These are phyloP conservation scores for Melanotaenia pygmaea DNA, from an alignment of 2,797 vertebrate species.

Conservation along the genomic window DNA sequence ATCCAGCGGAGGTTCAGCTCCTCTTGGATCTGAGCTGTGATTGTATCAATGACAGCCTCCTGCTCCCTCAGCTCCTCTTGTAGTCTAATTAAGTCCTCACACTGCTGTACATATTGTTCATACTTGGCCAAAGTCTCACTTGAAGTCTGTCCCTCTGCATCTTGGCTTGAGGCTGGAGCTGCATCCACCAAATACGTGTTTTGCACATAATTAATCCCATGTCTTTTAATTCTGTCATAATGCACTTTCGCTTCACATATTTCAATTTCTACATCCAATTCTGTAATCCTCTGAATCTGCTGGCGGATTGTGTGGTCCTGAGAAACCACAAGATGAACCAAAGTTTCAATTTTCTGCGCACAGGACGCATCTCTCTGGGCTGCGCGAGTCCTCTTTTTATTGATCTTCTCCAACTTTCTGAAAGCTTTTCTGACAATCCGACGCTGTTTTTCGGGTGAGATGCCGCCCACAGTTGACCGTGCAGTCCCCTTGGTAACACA, in stretches of 20 bases:
- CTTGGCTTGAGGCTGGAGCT: conserved; percentile 35
- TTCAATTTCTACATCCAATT: conserved; percentile 93
- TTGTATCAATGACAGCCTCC: conserved; percentile 86
- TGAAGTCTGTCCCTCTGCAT: conserved; percentile 19
- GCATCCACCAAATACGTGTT: conserved; percentile 90
- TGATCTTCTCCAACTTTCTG: conserved; percentile 94
- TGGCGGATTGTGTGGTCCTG: conserved; percentile 96
- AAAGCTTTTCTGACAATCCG: conserved; percentile 94
- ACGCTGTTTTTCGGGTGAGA: conserved; percentile 91
- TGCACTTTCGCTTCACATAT: conserved; percentile 90
- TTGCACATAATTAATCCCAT: conserved; percentile 95
- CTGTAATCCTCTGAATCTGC: conserved; percentile 90
- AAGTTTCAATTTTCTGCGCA: conserved; percentile 90
- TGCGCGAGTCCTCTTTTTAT: conserved; percentile 81
- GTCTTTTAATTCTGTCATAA: conserved; percentile 87
- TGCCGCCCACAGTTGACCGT: conserved; percentile 60
- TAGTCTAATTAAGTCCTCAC: conserved; percentile 85
- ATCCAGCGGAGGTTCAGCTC: conserved; percentile 94
- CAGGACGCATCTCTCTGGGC: conserved; percentile 76
- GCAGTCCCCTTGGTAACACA: conserved; percentile 67
- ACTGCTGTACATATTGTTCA: conserved; percentile 84
- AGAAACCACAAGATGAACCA: conserved; percentile 93
- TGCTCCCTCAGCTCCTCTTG: conserved; percentile 88
- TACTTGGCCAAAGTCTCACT: conserved; percentile 65
- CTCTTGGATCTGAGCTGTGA: conserved; percentile 88